Base-by-base conservation (phyloP, 23 tunicate species). In the Corella eumyota region DNA sequence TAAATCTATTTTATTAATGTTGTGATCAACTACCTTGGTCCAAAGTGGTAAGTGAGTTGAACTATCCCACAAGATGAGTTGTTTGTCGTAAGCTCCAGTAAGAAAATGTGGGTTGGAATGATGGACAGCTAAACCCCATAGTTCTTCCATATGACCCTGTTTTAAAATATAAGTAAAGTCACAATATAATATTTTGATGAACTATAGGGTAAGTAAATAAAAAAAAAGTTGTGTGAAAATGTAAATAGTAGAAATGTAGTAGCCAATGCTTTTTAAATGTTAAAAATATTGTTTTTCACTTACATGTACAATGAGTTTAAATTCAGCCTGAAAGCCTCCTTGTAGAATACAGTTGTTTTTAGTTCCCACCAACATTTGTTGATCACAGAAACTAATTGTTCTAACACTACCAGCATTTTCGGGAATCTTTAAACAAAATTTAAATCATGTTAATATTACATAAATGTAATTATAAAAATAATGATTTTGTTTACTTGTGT, bases 71-170 rank as follows among this genome's bases (percentile, higher is more conserved):
- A 76, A 30, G 2, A 83, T 66, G 25, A 79, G 66, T 34, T 78
- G 92, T 32, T 73, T 78, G 81, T 92, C 98, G 55, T 77, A 80
- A n/a, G 86, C 76, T 0, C 80, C 98, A 22, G 93, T 77, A 26
- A 92, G 38, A 65, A 92, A 92, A 0, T 61, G 72, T 21, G 56
- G 44, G 26, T 68, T 34, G 28, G 54, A 27, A 0, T 92, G 84
- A 56, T 82, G 92, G 27, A 76, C 57, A 3, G 93, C 93, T 4
- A 92, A 50, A 61, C 98, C 92, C 98, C 98, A 92, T 52, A 92
- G 44, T 26, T 86, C 92, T 62, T 92, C 98, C 17, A 66, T 57
- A 51, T 92, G 98, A 45, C 98, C 93, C 98, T 92, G 70, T 2
- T 31, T 27, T 7, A 13, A 34, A 56, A 13, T 35, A 29, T 3